A percentile compares a stretch with the other conserved stretches of the same genome.
Conservation (phyloP, 2,797 vertebrate genomes). For the Dallia pectoralis region DNA sequence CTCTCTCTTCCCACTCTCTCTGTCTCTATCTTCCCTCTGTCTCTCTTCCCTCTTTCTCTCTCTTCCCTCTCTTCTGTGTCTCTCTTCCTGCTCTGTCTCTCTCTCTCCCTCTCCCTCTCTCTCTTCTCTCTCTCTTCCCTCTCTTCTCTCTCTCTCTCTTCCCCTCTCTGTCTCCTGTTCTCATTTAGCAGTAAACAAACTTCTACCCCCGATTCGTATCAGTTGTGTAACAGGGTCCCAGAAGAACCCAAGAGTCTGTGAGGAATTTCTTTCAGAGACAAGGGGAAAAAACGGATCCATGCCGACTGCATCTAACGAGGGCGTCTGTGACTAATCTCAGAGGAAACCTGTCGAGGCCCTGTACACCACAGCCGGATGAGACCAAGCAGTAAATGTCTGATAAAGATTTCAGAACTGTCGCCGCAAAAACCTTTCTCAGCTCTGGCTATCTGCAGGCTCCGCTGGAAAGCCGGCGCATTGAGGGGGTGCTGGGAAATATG, state of each 20-base stretch:
- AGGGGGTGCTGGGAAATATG: slow-evolving; percentile 51
- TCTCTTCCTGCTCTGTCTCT: slow-evolving; percentile 30
- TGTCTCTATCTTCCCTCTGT: slow-evolving; percentile 29
- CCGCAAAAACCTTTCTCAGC: slow-evolving; percentile 62
- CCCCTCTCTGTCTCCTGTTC: slow-evolving; percentile 5
- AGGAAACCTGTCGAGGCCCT: slow-evolving; percentile 73
- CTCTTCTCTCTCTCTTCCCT: slow-evolving; percentile 28
- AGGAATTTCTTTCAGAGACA: background rate
- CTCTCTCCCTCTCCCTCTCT: slow-evolving; percentile 31
- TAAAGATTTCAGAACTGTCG: slow-evolving; percentile 74
- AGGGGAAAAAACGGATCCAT: slow-evolving; percentile 8
- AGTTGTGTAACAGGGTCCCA: slow-evolving; percentile 50
- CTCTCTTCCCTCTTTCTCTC: slow-evolving; percentile 32
- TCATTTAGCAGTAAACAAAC: slow-evolving; percentile 59
- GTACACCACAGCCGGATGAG: slow-evolving; percentile 68
- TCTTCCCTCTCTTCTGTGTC: slow-evolving; percentile 28
- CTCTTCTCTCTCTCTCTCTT: slow-evolving; percentile 36
- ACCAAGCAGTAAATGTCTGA: slow-evolving; percentile 72
- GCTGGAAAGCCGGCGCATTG: slow-evolving; percentile 59
- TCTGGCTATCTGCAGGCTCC: slow-evolving; percentile 64
- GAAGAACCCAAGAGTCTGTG: slow-evolving; percentile 20
- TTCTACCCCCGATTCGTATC: slow-evolving; percentile 67
- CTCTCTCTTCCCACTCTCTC: slow-evolving; percentile 28
- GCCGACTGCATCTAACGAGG: slow-evolving; percentile 46
- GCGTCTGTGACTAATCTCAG: slow-evolving; percentile 69